These are phyloP conservation scores for Lobophora halterata DNA, from an alignment of 2,888 invertebrate genomes.

Conservation along the genomic window DNA sequence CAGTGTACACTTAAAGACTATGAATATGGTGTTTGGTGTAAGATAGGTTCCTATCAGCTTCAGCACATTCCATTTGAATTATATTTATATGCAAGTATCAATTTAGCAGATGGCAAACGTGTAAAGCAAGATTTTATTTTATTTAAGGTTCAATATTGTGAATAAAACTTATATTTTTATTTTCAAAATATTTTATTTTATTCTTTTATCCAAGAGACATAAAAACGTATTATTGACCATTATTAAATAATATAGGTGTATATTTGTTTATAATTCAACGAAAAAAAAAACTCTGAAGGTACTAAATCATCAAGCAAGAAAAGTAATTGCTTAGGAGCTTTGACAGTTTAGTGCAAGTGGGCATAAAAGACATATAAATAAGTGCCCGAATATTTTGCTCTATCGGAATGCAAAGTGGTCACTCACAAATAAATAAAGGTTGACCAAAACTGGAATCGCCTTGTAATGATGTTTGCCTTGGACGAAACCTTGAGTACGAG, in stretches of 20 bases:
- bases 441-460: conserved; percentile 30
- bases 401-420: conserved; percentile 14
- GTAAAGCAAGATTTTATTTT: conserved; percentile 34
- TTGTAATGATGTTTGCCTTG: conserved; percentile 44
- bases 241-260: no score
- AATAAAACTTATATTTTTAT: conserved; percentile 20
- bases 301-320: no score
- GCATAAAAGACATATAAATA: conserved; percentile 7
- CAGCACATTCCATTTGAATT: conserved; percentile 70
- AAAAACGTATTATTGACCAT: no score
- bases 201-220: no score
- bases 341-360: no score
- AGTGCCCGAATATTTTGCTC: conserved; percentile 9
- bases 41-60: conserved; percentile 76
- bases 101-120: conserved; percentile 71
- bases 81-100: conserved; percentile 76
- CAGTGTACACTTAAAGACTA: conserved; percentile 17
- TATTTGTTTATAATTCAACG: no score
- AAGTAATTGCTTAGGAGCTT: no score
- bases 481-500: conserved; percentile 19
- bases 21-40: conserved; percentile 70
- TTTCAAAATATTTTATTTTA: conserved; percentile 5
- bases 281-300: no score
- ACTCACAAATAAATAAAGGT: conserved; percentile 24
- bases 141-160: conserved; percentile 10